Evolutionary conservation across 2,113 vertebrate species (phyloP).

Genomic region (Pavo muticus): DNA sequence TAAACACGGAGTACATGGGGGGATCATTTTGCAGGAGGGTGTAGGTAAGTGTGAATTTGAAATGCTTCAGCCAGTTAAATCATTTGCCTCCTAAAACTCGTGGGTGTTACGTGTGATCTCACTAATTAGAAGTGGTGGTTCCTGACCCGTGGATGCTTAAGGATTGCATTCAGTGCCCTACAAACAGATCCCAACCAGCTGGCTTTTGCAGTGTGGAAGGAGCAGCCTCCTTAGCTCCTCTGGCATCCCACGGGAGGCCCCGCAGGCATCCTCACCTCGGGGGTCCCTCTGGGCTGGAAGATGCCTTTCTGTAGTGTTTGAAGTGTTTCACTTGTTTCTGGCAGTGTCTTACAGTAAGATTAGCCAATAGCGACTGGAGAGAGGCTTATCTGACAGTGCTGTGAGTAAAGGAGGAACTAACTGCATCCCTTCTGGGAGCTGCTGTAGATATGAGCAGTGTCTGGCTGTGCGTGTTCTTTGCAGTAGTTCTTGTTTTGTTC

Average conservation of each 20-base stretch:
- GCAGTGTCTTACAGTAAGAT: not conserved
- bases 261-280: not conserved
- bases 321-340: not conserved
- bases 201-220: not conserved
- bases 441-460: not conserved
- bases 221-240: fast-evolving
- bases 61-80: fast-evolving
- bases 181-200: not conserved
- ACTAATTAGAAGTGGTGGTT: not conserved
- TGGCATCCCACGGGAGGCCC: fast-evolving
- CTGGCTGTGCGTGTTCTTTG: not conserved
- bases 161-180: not conserved
- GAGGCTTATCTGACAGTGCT: not conserved
- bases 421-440: not conserved
- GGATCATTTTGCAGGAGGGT: not conserved
- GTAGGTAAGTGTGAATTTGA: not conserved
- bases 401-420: not conserved
- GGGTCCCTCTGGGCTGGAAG: not conserved
- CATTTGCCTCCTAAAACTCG: not conserved
- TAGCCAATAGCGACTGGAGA: not conserved
- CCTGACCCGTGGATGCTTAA: not conserved
- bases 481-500: not conserved
- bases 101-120: fast-evolving
- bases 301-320: not conserved
- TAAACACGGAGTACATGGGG: not conserved